Percentiles rank a stretch among this genome's conserved stretches.
Evolutionary conservation across 2,797 vertebrate species (phyloP).

Genomic region (Sebastes diploproa): DNA sequence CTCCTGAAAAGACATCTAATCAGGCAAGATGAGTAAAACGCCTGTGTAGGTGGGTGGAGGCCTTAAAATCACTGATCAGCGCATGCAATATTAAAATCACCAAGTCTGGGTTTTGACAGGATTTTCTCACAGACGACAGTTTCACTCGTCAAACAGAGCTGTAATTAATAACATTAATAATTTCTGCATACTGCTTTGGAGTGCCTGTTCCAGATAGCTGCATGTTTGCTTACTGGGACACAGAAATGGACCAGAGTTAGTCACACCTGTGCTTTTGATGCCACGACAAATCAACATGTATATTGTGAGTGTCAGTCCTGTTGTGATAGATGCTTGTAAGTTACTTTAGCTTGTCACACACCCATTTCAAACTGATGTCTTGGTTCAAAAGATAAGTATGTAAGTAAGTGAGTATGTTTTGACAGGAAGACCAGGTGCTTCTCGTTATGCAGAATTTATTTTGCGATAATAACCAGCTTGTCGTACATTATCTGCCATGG

Average conservation of each 20-base stretch:
- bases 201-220: neutral
- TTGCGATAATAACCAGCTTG: constrained; percentile 31
- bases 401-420: neutral
- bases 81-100: neutral
- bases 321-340: neutral
- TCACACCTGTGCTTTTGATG: neutral
- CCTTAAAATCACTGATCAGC: neutral
- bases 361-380: constrained; percentile 9
- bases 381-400: neutral
- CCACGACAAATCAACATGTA: neutral
- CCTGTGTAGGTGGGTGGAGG: neutral
- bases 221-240: neutral
- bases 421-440: constrained; percentile 22
- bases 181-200: neutral
- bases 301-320: neutral
- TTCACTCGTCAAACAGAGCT: neutral
- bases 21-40: neutral
- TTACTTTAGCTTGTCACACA: neutral
- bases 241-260: constrained; percentile 4
- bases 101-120: neutral
- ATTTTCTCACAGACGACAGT: neutral
- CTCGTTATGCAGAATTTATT: constrained; percentile 37
- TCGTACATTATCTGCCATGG: constrained; percentile 23
- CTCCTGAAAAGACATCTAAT: neutral
- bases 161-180: constrained; percentile 15